phyloP scores from a whole-genome alignment of 2,797 vertebrate genomes.

The Sarcophilus harrisii region DNA sequence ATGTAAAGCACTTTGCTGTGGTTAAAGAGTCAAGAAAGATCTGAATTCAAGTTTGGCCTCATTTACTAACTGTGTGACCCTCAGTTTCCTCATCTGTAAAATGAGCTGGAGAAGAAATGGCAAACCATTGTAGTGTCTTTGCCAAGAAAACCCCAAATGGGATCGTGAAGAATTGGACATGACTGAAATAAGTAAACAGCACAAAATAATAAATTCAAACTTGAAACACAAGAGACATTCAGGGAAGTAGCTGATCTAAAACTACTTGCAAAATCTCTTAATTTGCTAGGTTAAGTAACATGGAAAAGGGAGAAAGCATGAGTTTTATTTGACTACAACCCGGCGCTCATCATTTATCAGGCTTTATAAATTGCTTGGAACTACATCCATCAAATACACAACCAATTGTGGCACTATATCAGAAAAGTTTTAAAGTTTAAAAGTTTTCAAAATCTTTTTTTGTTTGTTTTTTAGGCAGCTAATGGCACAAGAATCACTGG shows the following conservation, averaged over 20 bases:
- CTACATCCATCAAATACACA: background rate
- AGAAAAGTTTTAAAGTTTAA: background rate
- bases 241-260: background rate
- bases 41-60: background rate
- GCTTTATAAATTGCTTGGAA: background rate
- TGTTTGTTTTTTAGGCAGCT: conserved; percentile 87
- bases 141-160: background rate
- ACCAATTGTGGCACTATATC: background rate
- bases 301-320: background rate
- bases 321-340: background rate
- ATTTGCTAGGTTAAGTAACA: background rate
- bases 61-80: background rate
- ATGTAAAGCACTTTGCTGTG: background rate
- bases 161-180: background rate
- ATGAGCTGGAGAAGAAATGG: background rate
- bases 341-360: background rate
- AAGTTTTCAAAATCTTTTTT: background rate
- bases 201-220: background rate
- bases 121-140: background rate
- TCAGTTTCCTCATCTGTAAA: background rate
- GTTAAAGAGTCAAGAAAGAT: background rate
- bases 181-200: background rate
- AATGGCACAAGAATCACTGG: conserved; percentile 93
- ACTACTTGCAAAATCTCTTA: background rate
- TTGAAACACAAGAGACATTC: background rate